Evolutionary conservation across 2,888 invertebrate species (phyloP), one percentile per base, ranked within the genome.

Genomic region (Drosophila ochracea): DNA sequence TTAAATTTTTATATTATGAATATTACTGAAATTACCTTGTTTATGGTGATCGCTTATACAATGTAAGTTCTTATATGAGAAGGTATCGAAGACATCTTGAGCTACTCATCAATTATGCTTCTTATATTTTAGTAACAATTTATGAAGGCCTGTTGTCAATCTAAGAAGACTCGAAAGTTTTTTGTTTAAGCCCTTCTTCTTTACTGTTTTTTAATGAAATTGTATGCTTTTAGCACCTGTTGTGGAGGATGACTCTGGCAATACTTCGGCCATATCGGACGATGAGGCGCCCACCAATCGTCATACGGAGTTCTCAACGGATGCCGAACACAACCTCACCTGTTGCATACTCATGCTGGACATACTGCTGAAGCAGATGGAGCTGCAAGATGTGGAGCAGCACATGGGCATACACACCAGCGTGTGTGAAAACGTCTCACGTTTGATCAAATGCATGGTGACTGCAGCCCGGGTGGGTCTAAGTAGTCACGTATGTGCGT

Each of bases 281-380:
- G 96, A 96, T 78, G 95, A 96, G 91, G 95, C 94, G 6, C 95
- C 95, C 2, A 94, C 94, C 19, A 94, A 94, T 28, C 94, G 95
- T 55, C 95, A 95, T 75, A 95, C 95, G 71, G 96, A 96, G 89
- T 96, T 96, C 66, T 96, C 96, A 78, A 95, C 95, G 0, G 96
- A 96, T 82, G 94, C 95, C 21, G 96, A 96, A 89, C 94, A 96
- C 62, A 97, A 98, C 92, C 94, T 99, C n/a, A 97, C 97, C 0
- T 99, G 99, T 91, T 99, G 98, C 92, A 98, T 99, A 80, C 95
- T 99, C 47, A 99, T 99, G 98, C 94, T 99, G 76, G 99, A 99
- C 92, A 97, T 99, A 82, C 94, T 99, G 57, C 94, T 99, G 19
- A 98, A 98, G 94, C 99, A 99, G 96, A 95, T 98, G 95, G 97